phyloP scores from a whole-genome alignment of 2,113 vertebrate species.

The Psilopsiagon aymara region DNA sequence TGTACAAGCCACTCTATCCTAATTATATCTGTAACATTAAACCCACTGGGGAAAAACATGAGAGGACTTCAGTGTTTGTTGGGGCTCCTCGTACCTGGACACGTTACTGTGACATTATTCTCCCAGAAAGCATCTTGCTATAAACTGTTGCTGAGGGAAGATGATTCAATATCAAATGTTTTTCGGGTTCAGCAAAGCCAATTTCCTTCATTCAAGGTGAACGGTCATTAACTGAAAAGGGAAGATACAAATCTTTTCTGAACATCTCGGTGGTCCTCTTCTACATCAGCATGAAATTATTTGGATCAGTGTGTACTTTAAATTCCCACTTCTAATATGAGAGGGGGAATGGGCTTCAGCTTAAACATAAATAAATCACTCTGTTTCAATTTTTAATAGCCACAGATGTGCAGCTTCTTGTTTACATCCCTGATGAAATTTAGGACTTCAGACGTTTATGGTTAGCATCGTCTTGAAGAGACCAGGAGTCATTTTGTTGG shows the following conservation, averaged over 20 bases:
- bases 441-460: neutral
- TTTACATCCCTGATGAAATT: neutral
- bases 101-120: neutral
- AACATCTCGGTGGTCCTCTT: neutral
- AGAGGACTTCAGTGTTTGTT: neutral
- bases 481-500: too few species aligned
- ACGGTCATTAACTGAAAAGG: neutral
- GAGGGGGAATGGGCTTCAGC: neutral
- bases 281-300: neutral
- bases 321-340: neutral
- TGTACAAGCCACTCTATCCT: conserved; percentile 28
- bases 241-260: neutral
- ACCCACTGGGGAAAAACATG: neutral
- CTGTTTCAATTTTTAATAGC: neutral
- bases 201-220: neutral
- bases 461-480: neutral
- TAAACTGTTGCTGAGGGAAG: neutral
- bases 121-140: neutral
- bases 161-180: neutral
- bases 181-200: neutral
- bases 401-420: neutral
- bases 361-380: neutral
- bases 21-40: conserved; percentile 45
- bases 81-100: neutral
- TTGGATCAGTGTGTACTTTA: neutral